These are phyloP conservation scores for Sprattus sprattus DNA, from an alignment of 2,113 vertebrate genomes.

Conservation along the genomic window DNA sequence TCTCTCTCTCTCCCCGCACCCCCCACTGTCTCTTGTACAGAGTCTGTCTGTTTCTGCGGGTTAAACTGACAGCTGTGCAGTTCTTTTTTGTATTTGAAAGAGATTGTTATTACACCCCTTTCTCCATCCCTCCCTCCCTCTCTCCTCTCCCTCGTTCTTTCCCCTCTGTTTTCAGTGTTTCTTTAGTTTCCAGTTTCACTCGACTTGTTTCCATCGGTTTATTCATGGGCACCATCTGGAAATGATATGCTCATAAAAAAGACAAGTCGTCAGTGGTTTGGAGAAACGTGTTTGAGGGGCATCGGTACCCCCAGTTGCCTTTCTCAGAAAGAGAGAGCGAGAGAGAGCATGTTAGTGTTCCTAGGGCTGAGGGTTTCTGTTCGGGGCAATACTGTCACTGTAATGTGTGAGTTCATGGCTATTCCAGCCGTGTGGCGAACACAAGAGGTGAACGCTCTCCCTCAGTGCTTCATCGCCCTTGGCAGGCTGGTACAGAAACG, in stretches of 20 bases:
- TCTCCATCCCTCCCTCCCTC: slow-evolving; percentile 40
- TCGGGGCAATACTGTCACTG: background rate
- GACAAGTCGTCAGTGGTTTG: background rate
- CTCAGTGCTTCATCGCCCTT: slow-evolving; percentile 62
- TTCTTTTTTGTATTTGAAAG: slow-evolving; percentile 38
- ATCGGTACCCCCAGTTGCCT: slow-evolving; percentile 28
- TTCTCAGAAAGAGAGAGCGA: background rate
- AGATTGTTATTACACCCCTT: slow-evolving; percentile 46
- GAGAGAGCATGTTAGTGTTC: background rate
- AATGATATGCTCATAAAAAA: slow-evolving; percentile 73
- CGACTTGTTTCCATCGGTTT: slow-evolving; percentile 70
- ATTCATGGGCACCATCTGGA: slow-evolving; percentile 79
- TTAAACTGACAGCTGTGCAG: slow-evolving; percentile 60
- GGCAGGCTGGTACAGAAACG: slow-evolving; percentile 56
- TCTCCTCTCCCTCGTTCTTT: slow-evolving; percentile 26
- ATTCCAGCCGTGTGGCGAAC: slow-evolving; percentile 2
- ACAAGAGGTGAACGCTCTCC: slow-evolving; percentile 59
- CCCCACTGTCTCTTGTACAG: slow-evolving; percentile 44
- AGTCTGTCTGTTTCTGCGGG: slow-evolving; percentile 59
- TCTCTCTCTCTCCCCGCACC: background rate
- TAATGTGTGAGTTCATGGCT: background rate
- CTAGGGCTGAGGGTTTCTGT: background rate
- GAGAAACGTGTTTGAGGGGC: slow-evolving; percentile 31
- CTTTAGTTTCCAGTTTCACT: slow-evolving; percentile 78
- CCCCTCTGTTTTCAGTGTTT: slow-evolving; percentile 54